Evolutionary conservation across 2,888 invertebrate genomes (phyloP), one percentile per base, ranked within the genome.

Genomic region (Cephus rjabovi): DNA sequence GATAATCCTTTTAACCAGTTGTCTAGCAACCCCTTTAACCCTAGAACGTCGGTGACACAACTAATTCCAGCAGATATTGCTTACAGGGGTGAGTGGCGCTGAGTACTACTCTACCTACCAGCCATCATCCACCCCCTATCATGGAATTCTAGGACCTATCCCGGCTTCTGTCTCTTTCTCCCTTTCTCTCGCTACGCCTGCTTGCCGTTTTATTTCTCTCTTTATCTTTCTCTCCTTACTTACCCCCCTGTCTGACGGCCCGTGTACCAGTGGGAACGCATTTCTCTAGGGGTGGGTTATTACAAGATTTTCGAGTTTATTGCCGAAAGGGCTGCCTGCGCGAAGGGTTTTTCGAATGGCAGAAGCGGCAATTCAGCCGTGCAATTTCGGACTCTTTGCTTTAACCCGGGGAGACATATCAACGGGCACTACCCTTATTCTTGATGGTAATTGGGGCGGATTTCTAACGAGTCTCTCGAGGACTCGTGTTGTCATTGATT

Each of bases 1-100:
- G 89, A 89, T 89, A 89, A 89, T 89, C 89, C 89, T 86, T 89
- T 89, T 89, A 89, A 89, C 89, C 88, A 89, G 89, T 89, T 89
- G 89, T 89, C 89, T 89, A 84, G 87, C 87, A 89, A 89, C 88
- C 89, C 89, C 89, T 89, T 89, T 87, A 88, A 87, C 87, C 87
- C 84, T 82, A 83, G 86, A 85, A 87, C 86, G 85, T 80, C 81
- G 86, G 88, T 84, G 89, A 89, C 89, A 89, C 89, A 89, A 88
- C 89, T 89, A 89, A 89, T 89, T 89, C 87, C 83, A 77, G 83
- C 82, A 87, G 89, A 89, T 89, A 89, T 88, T 87, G 84, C 86
- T 80, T 80, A 83, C 81, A 75, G 79, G 76, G 76, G 80, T 77
- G 76, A 76, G 76, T 76, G 69, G 74, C 23, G 74, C 34, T 35